These are phyloP conservation scores for Gobius niger DNA, from an alignment of 2,113 vertebrate genomes.

Conservation along the genomic window DNA sequence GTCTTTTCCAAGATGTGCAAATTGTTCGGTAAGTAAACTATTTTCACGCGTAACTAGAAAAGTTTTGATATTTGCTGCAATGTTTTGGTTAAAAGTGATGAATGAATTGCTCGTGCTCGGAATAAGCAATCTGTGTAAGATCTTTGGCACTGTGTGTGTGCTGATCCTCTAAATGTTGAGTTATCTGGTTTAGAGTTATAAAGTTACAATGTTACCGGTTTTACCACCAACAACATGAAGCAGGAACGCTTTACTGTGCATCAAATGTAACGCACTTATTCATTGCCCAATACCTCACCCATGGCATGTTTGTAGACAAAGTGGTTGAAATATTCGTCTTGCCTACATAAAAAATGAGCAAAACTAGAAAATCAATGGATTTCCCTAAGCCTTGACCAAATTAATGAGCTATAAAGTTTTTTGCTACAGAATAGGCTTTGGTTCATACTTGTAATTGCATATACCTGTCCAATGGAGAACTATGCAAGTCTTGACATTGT, in stretches of 20 bases:
- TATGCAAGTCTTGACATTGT: neutral
- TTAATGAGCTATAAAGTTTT: no score
- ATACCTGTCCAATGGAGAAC: neutral
- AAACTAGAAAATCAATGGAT: no score
- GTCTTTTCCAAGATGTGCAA: slow-evolving; percentile 45
- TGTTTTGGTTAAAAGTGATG: neutral
- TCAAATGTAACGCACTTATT: no score
- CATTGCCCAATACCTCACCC: neutral
- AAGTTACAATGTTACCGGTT: no score
- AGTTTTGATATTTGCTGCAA: neutral
- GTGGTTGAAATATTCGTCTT: neutral
- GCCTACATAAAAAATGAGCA: neutral
- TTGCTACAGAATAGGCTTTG: no score
- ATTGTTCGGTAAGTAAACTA: slow-evolving; percentile 56
- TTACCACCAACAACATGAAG: neutral
- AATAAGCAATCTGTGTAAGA: no score
- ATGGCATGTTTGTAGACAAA: neutral
- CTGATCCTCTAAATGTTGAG: no score
- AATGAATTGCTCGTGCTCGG: no score
- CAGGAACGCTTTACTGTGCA: neutral
- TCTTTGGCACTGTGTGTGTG: no score
- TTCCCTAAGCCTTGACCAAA: no score
- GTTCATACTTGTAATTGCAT: no score
- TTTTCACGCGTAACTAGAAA: neutral
- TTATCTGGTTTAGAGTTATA: no score